A percentile compares a stretch with the other conserved stretches of the same genome.
Conservation (phyloP, 2,888 invertebrate genomes). For the Zootermopsis nevadensis region DNA sequence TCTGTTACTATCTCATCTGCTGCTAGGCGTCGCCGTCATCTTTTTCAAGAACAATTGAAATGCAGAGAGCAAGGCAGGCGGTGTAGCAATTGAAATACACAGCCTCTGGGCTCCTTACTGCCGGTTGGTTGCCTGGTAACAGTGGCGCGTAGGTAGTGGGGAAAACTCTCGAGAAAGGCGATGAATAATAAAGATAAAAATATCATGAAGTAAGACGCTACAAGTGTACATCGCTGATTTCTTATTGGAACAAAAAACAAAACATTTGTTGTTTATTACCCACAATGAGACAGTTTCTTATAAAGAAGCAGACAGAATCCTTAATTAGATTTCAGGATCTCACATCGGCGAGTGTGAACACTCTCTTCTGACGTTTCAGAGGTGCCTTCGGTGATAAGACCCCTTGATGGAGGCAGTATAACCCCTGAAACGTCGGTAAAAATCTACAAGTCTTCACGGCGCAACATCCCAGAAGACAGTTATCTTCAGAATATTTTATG, state of each 20-base stretch:
- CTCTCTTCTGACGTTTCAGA: too few species aligned
- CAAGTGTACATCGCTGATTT: neutral
- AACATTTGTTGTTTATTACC: too few species aligned
- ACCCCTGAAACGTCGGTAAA: too few species aligned
- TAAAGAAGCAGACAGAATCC: too few species aligned
- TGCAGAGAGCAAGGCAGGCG: neutral
- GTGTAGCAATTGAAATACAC: conserved; percentile 9
- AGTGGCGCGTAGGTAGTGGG: neutral
- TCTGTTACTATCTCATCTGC: conserved; percentile 17
- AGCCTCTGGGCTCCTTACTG: neutral
- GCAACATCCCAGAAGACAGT: too few species aligned
- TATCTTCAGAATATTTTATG: too few species aligned
- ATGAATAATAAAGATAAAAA: neutral
- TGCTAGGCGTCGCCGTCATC: neutral
- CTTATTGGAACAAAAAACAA: neutral
- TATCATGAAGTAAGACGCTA: neutral
- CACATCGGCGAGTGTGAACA: too few species aligned
- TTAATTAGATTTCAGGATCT: too few species aligned
- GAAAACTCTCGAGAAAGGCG: neutral
- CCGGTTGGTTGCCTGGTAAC: neutral
- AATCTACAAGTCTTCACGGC: too few species aligned
- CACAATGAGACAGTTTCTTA: too few species aligned
- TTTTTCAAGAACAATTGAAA: conserved; percentile 29
- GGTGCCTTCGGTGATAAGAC: too few species aligned
- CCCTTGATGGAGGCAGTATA: too few species aligned